phyloP scores from a whole-genome alignment of 2,888 invertebrate genomes.

The Anagyrus pseudococci region DNA sequence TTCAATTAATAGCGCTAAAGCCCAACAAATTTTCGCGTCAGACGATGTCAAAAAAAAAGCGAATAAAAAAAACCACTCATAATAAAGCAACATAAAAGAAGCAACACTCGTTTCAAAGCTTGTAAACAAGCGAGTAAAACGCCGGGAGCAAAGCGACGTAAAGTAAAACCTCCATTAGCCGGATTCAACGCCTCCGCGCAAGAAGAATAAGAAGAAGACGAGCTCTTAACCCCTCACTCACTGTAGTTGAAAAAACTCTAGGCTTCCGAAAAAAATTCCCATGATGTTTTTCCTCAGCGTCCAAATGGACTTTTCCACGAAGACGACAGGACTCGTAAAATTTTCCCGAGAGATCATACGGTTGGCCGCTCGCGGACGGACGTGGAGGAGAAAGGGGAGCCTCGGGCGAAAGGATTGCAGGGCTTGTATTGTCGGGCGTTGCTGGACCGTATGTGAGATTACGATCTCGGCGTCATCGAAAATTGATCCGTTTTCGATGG shows the following conservation, averaged over 20 bases:
- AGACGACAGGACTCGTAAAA: no score
- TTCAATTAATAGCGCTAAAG: no score
- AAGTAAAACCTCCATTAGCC: background rate
- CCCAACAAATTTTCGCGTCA: no score
- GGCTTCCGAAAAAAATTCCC: slow-evolving; percentile 26
- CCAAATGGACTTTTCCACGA: slow-evolving; percentile 19
- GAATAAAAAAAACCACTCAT: no score
- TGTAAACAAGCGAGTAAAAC: no score
- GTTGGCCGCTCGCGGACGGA: slow-evolving; percentile 16
- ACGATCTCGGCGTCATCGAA: slow-evolving; percentile 10
- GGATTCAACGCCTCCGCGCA: background rate
- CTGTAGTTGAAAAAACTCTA: no score
- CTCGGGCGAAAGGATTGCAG: slow-evolving; percentile 31
- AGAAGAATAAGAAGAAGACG: no score
- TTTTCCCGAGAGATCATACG: slow-evolving; percentile 12
- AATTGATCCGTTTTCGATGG: slow-evolving; percentile 21
- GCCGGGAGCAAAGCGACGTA: no score
- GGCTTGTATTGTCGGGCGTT: slow-evolving; percentile 8
- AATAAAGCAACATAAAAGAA: no score
- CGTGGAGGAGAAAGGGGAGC: background rate
- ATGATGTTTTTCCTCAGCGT: slow-evolving; percentile 2
- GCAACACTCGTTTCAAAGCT: no score
- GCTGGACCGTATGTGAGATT: slow-evolving; percentile 19
- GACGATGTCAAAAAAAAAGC: no score
- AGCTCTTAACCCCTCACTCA: no score